These are phyloP conservation scores for Lichenostomus cassidix DNA, from an alignment of 2,113 vertebrate genomes.

Conservation along the genomic window DNA sequence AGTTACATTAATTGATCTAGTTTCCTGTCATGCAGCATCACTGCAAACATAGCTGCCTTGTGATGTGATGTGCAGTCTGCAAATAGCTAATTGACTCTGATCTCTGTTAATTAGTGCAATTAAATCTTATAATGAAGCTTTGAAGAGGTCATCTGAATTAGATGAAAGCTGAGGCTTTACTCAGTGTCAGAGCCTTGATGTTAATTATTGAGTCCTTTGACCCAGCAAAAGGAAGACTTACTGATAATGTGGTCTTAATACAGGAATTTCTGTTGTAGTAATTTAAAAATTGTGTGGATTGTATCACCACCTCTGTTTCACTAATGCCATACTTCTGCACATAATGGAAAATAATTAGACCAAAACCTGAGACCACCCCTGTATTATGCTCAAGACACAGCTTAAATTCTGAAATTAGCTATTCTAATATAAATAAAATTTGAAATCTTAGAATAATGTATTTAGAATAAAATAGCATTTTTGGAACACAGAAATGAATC, in stretches of 20 bases:
- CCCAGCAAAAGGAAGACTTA: constrained; percentile 73
- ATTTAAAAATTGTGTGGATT: neutral
- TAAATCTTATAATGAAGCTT: constrained; percentile 85
- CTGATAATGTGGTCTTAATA: constrained; percentile 31
- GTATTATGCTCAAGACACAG: neutral
- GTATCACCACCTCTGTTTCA: neutral
- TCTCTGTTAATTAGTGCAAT: constrained; percentile 83
- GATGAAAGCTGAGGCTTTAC: constrained; percentile 85
- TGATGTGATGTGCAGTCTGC: constrained; percentile 76
- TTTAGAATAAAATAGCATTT: neutral
- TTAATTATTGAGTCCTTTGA: constrained; percentile 81
- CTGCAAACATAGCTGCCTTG: constrained; percentile 77
- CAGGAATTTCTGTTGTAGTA: neutral
- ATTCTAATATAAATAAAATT: neutral
- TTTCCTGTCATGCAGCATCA: constrained; percentile 79
- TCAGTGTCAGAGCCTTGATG: constrained; percentile 77
- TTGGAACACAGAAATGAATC: neutral
- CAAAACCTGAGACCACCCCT: neutral
- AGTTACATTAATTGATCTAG: constrained; percentile 53
- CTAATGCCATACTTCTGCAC: neutral
- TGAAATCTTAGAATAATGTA: neutral
- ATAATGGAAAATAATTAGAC: neutral
- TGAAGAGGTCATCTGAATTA: constrained; percentile 83
- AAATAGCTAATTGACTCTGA: constrained; percentile 83
- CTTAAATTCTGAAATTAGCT: neutral